A percentile compares a stretch with the other conserved stretches of the same genome.
Evolutionary conservation across 2,888 invertebrate genomes (phyloP).

Genomic region (Macrosoma leucophasiata): DNA sequence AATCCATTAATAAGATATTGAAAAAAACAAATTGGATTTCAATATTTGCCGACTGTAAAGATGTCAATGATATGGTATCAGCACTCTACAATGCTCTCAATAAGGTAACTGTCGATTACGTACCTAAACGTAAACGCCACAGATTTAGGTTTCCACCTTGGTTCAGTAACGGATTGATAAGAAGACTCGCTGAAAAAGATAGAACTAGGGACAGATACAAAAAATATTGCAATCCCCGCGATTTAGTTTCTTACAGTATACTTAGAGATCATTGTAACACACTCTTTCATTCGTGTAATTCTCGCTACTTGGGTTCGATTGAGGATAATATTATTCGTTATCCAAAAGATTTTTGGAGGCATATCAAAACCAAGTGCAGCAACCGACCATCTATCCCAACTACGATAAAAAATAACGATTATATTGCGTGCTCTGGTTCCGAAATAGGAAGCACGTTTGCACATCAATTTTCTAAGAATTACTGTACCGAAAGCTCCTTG

Average conservation of each 20-base stretch:
- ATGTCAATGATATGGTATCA: no score
- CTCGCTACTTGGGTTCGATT: constrained; percentile 1
- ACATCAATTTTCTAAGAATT: no score
- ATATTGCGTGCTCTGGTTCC: no score
- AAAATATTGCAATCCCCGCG: constrained; percentile 5
- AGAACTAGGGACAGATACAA: constrained; percentile 3
- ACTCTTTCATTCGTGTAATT: neutral
- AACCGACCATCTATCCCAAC: no score
- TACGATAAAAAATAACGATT: no score
- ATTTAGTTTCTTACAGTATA: constrained; percentile 4
- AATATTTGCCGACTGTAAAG: neutral
- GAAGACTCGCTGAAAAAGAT: constrained; percentile 5
- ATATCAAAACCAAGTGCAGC: constrained; percentile 1
- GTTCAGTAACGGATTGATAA: constrained; percentile 3
- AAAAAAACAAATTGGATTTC: neutral
- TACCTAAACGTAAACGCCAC: no score
- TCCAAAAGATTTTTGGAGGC: constrained; percentile 6
- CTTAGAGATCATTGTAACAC: neutral
- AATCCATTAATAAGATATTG: neutral
- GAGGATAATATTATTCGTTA: constrained; percentile 5
- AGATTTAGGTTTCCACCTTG: constrained; percentile 2
- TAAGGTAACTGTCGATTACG: no score
- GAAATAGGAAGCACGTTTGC: no score
- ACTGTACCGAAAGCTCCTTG: no score
- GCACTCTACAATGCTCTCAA: no score